A percentile compares a stretch with the other conserved stretches of the same genome.
These are phyloP conservation scores for Pseudotriccus pelzelni DNA, from an alignment of 2,797 vertebrate species.

Conservation along the genomic window DNA sequence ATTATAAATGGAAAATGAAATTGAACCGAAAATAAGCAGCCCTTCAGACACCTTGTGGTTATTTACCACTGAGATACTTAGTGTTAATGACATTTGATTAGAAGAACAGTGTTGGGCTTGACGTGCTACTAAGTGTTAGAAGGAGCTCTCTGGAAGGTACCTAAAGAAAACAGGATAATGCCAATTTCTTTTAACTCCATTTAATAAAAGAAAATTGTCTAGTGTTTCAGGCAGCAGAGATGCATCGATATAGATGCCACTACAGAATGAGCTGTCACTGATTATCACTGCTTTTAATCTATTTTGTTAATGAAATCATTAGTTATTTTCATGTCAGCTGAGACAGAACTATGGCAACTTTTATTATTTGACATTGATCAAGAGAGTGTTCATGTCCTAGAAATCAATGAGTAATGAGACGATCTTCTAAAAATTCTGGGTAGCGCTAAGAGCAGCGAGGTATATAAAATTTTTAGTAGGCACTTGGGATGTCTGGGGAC, in stretches of 20 bases:
- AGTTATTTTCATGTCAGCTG: conserved; percentile 26
- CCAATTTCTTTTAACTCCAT: conserved; percentile 26
- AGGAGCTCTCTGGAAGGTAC: neutral
- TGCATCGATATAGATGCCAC: conserved; percentile 15
- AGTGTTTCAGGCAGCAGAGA: neutral
- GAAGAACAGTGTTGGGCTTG: neutral
- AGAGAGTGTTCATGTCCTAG: neutral
- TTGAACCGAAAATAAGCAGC: neutral
- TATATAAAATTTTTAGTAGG: neutral
- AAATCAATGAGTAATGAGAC: neutral
- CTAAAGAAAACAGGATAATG: neutral
- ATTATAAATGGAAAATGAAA: neutral
- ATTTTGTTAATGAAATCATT: conserved; percentile 42
- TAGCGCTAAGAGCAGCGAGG: neutral
- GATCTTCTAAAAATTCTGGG: neutral
- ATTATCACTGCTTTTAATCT: conserved; percentile 35
- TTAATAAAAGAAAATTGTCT: conserved; percentile 34
- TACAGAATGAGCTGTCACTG: conserved; percentile 29
- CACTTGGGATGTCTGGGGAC: neutral
- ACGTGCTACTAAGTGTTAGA: neutral
- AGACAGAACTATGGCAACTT: conserved; percentile 15
- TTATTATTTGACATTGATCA: conserved; percentile 27
- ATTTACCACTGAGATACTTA: neutral
- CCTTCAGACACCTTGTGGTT: neutral
- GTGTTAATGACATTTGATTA: neutral